Evolutionary conservation across 2,797 vertebrate species (phyloP).

Genomic region (Crax fasciolata): DNA sequence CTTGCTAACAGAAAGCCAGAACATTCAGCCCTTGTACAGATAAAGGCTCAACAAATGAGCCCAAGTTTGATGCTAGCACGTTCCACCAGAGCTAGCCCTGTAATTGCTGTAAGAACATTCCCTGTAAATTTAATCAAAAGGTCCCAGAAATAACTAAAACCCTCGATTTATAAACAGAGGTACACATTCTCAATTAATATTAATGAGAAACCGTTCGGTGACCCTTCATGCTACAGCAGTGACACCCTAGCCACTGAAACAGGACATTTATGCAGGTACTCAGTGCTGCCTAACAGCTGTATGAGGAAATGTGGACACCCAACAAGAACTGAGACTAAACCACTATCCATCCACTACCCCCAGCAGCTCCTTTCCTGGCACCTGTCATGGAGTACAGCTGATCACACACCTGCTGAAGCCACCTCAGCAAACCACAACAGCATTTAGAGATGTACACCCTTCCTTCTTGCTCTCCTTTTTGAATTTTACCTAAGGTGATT

Average conservation of each 20-base stretch:
- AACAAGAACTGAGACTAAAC: neutral
- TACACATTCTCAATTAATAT: neutral
- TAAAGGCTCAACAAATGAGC: neutral
- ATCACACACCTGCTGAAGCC: neutral
- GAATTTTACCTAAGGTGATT: neutral
- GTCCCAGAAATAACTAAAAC: neutral
- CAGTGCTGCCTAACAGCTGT: neutral
- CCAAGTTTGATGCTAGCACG: neutral
- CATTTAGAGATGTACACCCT: neutral
- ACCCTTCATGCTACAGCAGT: neutral
- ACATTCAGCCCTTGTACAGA: neutral
- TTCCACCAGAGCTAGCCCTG: neutral
- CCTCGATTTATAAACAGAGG: neutral
- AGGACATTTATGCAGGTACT: neutral
- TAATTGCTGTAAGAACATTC: neutral
- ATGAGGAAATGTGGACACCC: neutral
- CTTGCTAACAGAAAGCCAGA: neutral
- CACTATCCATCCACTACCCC: neutral
- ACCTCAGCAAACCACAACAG: neutral
- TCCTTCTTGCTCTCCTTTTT: neutral
- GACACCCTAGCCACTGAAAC: neutral
- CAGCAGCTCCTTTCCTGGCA: neutral
- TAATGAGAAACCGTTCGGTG: neutral
- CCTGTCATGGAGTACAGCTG: neutral
- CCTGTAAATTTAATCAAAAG: neutral